A percentile compares a stretch with the other conserved stretches of the same genome.
Conservation (phyloP, 2,888 invertebrate species). For the Antheraea assamensis region DNA sequence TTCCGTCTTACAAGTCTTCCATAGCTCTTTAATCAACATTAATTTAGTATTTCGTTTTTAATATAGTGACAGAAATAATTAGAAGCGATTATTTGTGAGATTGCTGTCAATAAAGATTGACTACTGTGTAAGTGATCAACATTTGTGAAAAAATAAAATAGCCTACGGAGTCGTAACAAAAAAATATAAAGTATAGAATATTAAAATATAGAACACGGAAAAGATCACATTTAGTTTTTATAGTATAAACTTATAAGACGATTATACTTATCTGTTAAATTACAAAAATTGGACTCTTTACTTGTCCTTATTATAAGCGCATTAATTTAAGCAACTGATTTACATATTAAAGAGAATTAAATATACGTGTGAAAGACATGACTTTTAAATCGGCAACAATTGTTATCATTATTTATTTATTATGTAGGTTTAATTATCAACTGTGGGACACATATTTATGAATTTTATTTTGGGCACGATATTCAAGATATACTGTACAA, state of each 20-base stretch:
- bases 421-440: neutral
- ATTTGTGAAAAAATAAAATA: neutral
- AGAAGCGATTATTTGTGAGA: neutral
- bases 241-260: too few relatives aligned
- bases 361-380: too few relatives aligned
- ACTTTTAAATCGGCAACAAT: neutral
- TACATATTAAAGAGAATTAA: too few relatives aligned
- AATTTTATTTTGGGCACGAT: too few relatives aligned
- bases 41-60: neutral
- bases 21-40: neutral
- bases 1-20: neutral
- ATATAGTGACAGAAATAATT: neutral
- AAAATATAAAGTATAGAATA: neutral
- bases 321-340: too few relatives aligned
- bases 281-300: too few relatives aligned
- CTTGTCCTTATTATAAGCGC: too few relatives aligned
- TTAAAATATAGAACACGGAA: neutral
- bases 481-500: too few relatives aligned
- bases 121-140: neutral
- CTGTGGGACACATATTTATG: neutral
- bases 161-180: neutral
- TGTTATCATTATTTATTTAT: neutral
- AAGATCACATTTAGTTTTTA: too few relatives aligned
- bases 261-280: too few relatives aligned
- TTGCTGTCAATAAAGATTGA: neutral